These are phyloP conservation scores for Drosophila ficusphila DNA, from an alignment of 1,140 invertebrate species.

Conservation along the genomic window DNA sequence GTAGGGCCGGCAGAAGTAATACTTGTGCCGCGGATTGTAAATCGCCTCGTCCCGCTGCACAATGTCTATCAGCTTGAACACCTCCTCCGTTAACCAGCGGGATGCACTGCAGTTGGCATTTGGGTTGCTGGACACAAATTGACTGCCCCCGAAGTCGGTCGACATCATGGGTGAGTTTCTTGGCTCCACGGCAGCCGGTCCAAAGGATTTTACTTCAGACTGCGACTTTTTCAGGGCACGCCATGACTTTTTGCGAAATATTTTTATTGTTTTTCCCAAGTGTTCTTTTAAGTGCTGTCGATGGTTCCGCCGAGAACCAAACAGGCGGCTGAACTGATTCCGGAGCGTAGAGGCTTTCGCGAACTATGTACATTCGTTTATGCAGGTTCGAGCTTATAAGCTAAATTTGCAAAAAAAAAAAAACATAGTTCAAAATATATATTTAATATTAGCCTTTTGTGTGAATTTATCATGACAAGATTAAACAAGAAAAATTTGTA, in stretches of 20 bases:
- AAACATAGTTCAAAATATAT: background rate
- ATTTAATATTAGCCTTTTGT: no score
- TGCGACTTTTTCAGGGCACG: background rate
- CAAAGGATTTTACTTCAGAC: conserved; percentile 1
- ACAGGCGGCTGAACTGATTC: conserved; percentile 5
- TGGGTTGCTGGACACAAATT: conserved; percentile 55
- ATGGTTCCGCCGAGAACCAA: conserved; percentile 7
- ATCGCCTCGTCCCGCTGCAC: conserved; percentile 81
- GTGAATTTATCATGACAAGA: no score
- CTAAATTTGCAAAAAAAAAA: no score
- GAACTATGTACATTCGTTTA: background rate
- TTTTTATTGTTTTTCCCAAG: conserved; percentile 37
- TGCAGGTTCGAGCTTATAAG: background rate
- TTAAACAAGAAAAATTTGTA: no score
- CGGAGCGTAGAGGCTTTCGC: background rate
- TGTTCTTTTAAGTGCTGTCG: conserved; percentile 33
- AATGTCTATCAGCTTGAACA: conserved; percentile 79
- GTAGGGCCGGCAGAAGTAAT: conserved; percentile 81
- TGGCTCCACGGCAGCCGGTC: background rate
- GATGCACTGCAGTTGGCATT: conserved; percentile 60
- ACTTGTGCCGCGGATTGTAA: conserved; percentile 80
- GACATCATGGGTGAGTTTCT: conserved; percentile 45
- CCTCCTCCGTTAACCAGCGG: conserved; percentile 79
- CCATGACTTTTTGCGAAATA: conserved; percentile 35
- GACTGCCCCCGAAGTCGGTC: conserved; percentile 51